These are phyloP conservation scores for Zaprionus kolodkinae DNA, from an alignment of 1,140 invertebrate genomes.

Conservation along the genomic window DNA sequence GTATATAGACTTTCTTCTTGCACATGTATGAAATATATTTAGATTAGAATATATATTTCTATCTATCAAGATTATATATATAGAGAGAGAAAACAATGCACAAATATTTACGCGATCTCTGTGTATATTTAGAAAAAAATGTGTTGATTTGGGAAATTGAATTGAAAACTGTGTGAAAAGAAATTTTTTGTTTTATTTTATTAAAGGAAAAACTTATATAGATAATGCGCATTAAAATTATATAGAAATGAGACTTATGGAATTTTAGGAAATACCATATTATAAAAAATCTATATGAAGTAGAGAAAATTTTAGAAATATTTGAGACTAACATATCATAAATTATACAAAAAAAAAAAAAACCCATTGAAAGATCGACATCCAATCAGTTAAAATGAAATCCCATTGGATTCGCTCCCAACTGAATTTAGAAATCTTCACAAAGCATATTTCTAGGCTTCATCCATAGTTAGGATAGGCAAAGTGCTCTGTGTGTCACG, in stretches of 20 bases:
- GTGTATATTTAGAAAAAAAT: background rate
- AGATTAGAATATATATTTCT: slow-evolving; percentile 5
- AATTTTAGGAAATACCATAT: too few relatives aligned
- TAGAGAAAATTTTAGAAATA: background rate
- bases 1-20: background rate
- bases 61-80: too few relatives aligned
- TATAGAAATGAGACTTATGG: too few relatives aligned
- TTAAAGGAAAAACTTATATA: background rate
- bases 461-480: background rate
- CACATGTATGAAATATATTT: background rate
- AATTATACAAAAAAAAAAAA: background rate
- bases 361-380: too few relatives aligned
- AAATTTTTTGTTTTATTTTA: background rate
- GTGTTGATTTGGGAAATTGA: background rate
- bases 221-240: too few relatives aligned
- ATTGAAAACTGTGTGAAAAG: background rate
- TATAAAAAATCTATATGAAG: too few relatives aligned
- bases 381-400: background rate
- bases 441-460: background rate
- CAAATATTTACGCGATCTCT: background rate
- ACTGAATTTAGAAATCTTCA: background rate
- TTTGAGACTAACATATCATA: background rate
- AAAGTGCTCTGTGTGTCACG: slow-evolving; percentile 38
- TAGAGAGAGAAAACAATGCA: slow-evolving; percentile 3
- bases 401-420: background rate